Evolutionary conservation across 1,140 invertebrate genomes (phyloP).

Genomic region (Acyrthosiphon pisum): DNA sequence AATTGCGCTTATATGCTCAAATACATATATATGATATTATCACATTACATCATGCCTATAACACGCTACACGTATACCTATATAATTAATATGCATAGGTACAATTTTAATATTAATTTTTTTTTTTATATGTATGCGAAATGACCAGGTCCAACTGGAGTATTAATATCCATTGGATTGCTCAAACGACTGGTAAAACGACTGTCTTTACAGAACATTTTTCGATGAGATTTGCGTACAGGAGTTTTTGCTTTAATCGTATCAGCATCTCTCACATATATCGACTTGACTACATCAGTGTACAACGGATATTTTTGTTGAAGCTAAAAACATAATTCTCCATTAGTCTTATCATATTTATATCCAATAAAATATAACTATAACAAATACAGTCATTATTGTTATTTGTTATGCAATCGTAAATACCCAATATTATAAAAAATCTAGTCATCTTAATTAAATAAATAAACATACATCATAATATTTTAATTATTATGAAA

Average conservation of each 20-base stretch:
- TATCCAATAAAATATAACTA: too few relatives aligned
- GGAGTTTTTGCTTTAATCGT: neutral
- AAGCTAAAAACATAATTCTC: conserved; percentile 25
- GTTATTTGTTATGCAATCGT: too few relatives aligned
- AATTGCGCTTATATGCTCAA: too few relatives aligned
- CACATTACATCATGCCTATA: neutral
- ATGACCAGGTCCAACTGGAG: neutral
- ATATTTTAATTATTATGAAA: too few relatives aligned
- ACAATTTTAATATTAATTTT: neutral
- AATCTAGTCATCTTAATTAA: too few relatives aligned
- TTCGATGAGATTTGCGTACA: neutral
- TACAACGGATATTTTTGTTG: conserved; percentile 35
- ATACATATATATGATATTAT: too few relatives aligned
- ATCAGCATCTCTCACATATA: neutral
- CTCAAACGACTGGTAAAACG: conserved; percentile 37
- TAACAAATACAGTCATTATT: neutral
- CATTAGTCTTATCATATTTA: neutral
- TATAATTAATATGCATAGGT: too few relatives aligned
- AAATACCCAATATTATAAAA: too few relatives aligned
- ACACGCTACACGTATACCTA: too few relatives aligned
- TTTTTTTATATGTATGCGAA: conserved; percentile 25
- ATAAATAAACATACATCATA: too few relatives aligned
- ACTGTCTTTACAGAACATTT: conserved; percentile 7
- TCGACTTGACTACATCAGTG: neutral
- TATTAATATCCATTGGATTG: neutral